A percentile compares a stretch with the other conserved stretches of the same genome.
Evolutionary conservation across 2,113 vertebrate species (phyloP).

Genomic region (Sarotherodon lohbergeri): DNA sequence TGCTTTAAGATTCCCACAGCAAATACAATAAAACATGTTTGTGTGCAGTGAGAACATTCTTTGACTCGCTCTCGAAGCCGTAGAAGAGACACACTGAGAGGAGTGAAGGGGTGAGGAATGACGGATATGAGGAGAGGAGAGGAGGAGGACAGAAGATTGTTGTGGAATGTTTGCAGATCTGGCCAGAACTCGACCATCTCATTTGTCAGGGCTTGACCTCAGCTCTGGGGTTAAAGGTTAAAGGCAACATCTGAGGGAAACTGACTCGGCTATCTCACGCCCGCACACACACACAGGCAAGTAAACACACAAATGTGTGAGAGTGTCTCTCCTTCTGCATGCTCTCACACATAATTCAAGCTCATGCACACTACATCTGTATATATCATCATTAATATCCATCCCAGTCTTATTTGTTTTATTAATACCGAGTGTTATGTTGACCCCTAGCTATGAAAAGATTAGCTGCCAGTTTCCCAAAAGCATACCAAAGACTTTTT

Average conservation of each 20-base stretch:
- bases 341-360: conserved; percentile 27
- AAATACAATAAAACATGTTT: conserved; percentile 34
- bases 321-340: not conserved
- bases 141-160: conserved; percentile 59
- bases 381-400: conserved; percentile 42
- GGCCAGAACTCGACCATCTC: conserved; percentile 54
- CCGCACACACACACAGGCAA: conserved; percentile 8
- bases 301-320: conserved; percentile 41
- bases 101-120: conserved; percentile 30
- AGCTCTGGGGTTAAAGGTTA: conserved; percentile 44
- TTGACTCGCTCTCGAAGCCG: not conserved
- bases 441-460: conserved; percentile 34
- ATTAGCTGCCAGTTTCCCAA: conserved; percentile 23
- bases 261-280: conserved; percentile 12
- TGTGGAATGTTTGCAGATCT: conserved; percentile 69
- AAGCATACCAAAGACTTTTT: conserved; percentile 6
- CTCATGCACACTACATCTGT: conserved; percentile 14
- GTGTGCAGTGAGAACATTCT: conserved; percentile 29
- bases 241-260: conserved; percentile 58
- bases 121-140: conserved; percentile 28
- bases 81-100: conserved; percentile 17
- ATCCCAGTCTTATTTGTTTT: conserved; percentile 30
- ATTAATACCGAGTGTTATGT: conserved; percentile 34
- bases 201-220: conserved; percentile 70
- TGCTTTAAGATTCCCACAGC: conserved; percentile 7